Percentiles rank a stretch among this genome's conserved stretches.
These are phyloP conservation scores for Nomada fucata DNA, from an alignment of 2,888 invertebrate species.

Conservation along the genomic window DNA sequence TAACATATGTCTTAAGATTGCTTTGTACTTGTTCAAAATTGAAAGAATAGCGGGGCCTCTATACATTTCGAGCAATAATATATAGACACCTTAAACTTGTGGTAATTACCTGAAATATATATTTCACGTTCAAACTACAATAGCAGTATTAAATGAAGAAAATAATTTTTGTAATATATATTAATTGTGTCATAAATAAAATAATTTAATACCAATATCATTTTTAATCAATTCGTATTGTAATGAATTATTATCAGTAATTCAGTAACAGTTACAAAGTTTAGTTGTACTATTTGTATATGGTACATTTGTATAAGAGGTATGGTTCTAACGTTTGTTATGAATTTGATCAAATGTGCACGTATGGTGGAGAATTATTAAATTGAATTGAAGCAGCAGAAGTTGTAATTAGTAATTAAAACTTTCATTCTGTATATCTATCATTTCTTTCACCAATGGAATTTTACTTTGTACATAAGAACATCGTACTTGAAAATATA, in stretches of 20 bases:
- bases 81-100: slow-evolving; percentile 6
- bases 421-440: slow-evolving; percentile 13
- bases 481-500: slow-evolving; percentile 24
- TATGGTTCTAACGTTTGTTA: slow-evolving; percentile 21
- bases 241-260: slow-evolving; percentile 19
- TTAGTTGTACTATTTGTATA: slow-evolving; percentile 36
- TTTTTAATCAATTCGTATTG: slow-evolving; percentile 28
- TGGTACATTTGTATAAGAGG: slow-evolving; percentile 42
- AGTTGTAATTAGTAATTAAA: slow-evolving; percentile 13
- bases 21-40: slow-evolving; percentile 17
- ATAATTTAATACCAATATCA: slow-evolving; percentile 29
- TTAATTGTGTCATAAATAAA: slow-evolving; percentile 45
- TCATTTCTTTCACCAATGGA: slow-evolving; percentile 10
- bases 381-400: slow-evolving; percentile 8
- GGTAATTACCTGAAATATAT: background rate
- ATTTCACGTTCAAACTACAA: slow-evolving; percentile 35
- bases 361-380: slow-evolving; percentile 24
- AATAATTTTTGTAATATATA: slow-evolving; percentile 49
- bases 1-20: slow-evolving; percentile 37
- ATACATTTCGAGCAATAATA: slow-evolving; percentile 18
- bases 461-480: slow-evolving; percentile 37
- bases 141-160: slow-evolving; percentile 48
- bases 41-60: background rate
- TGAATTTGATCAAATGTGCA: slow-evolving; percentile 37
- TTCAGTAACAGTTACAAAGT: slow-evolving; percentile 40